phyloP scores from a whole-genome alignment of 1,140 invertebrate species.

The Cecropterus lyciades region DNA sequence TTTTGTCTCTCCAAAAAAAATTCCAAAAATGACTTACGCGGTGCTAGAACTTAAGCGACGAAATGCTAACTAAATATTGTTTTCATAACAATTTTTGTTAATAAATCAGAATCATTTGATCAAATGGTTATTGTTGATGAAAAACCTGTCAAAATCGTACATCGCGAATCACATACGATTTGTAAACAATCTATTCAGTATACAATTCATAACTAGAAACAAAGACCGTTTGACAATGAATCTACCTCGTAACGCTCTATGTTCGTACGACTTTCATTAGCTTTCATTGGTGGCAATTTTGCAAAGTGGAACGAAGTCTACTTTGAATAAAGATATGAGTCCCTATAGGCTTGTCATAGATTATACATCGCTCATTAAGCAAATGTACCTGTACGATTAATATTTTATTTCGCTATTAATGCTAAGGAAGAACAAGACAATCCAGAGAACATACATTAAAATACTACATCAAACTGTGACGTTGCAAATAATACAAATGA shows the following conservation, averaged over 20 bases:
- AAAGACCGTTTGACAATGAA: constrained; percentile 17
- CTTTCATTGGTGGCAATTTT: constrained; percentile 24
- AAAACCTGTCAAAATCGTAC: constrained; percentile 5
- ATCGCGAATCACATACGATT: constrained; percentile 1
- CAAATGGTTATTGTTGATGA: no score
- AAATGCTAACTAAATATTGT: no score
- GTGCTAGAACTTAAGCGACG: no score
- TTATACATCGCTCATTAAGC: constrained; percentile 11
- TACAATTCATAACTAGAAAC: constrained; percentile 15
- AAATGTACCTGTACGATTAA: neutral
- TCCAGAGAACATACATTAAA: no score
- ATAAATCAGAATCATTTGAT: neutral
- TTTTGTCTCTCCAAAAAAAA: no score
- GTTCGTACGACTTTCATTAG: constrained; percentile 9
- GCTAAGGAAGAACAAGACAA: no score
- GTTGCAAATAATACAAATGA: no score
- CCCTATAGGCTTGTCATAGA: constrained; percentile 12
- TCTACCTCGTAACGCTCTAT: constrained; percentile 11
- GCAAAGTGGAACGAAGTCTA: constrained; percentile 25
- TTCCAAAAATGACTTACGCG: no score
- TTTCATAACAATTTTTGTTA: no score
- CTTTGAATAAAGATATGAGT: constrained; percentile 21
- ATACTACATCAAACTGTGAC: no score
- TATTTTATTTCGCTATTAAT: neutral
- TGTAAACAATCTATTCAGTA: constrained; percentile 13